Evolutionary conservation across 2,888 invertebrate genomes (phyloP).

Genomic region (Ferdinandea cuprea): DNA sequence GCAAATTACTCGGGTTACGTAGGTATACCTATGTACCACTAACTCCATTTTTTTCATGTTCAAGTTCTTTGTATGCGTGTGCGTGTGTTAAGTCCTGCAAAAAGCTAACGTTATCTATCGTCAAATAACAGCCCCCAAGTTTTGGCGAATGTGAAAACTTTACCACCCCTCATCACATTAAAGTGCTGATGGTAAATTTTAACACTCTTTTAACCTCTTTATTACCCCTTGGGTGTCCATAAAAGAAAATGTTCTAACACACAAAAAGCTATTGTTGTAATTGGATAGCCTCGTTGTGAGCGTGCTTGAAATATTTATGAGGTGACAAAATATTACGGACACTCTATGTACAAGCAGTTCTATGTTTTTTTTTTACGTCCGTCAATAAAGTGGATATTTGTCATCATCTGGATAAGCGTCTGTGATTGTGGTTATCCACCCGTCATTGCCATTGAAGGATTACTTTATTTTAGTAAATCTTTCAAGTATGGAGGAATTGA

Average conservation of each 20-base stretch:
- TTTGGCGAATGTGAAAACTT: neutral
- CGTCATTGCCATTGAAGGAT: too few relatives aligned
- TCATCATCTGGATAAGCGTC: neutral
- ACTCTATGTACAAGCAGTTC: neutral
- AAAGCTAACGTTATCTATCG: neutral
- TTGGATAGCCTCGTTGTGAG: neutral
- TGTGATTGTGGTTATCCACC: neutral
- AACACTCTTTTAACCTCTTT: conserved; percentile 1
- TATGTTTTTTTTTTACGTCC: neutral
- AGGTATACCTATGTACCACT: too few relatives aligned
- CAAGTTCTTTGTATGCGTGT: neutral
- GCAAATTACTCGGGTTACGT: too few relatives aligned
- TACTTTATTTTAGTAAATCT: too few relatives aligned
- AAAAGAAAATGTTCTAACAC: neutral
- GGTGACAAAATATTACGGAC: neutral
- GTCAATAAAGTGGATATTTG: neutral
- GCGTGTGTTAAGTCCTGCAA: neutral
- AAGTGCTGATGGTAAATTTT: neutral
- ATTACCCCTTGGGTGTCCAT: neutral
- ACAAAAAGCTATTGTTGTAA: neutral
- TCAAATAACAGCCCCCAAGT: neutral
- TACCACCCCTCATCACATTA: neutral
- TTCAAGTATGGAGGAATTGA: too few relatives aligned
- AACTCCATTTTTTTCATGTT: too few relatives aligned
- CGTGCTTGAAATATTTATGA: neutral